phyloP scores from a whole-genome alignment of 2,888 invertebrate genomes.

The Melanchra persicariae region DNA sequence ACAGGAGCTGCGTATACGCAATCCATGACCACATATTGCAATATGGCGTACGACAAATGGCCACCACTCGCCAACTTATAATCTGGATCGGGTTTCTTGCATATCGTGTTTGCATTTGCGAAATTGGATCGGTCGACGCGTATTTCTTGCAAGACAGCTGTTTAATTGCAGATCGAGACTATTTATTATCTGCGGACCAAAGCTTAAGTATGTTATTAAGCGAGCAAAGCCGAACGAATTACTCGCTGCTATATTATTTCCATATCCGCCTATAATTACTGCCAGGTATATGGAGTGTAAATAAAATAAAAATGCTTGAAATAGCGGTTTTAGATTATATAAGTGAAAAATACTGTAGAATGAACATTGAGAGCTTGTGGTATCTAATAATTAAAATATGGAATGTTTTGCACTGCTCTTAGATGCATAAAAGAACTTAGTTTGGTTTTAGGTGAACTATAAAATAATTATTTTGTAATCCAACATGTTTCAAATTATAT shows the following conservation, averaged over 20 bases:
- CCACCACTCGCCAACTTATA: constrained; percentile 79
- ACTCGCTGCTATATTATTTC: constrained; percentile 55
- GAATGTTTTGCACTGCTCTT: neutral
- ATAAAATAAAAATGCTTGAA: constrained; percentile 12
- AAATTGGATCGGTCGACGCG: constrained; percentile 74
- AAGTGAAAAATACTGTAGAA: neutral
- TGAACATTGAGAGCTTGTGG: neutral
- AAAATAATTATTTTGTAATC: neutral
- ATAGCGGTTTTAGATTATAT: neutral
- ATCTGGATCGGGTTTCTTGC: constrained; percentile 83
- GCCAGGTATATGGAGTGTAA: constrained; percentile 3
- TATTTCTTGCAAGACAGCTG: constrained; percentile 74
- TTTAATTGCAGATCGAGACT: constrained; percentile 71
- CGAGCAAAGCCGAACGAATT: constrained; percentile 49
- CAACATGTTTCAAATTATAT: neutral
- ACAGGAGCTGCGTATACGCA: constrained; percentile 84
- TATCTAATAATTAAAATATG: neutral
- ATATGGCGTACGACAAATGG: constrained; percentile 85
- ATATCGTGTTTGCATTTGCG: constrained; percentile 82
- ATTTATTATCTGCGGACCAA: constrained; percentile 67
- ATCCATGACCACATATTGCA: constrained; percentile 75
- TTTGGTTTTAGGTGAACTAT: neutral
- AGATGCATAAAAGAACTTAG: no score
- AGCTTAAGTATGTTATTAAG: constrained; percentile 67
- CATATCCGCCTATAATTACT: constrained; percentile 57